Conservation (phyloP, 1,140 invertebrate species). For the Hyposmocoma kahamanoa region DNA sequence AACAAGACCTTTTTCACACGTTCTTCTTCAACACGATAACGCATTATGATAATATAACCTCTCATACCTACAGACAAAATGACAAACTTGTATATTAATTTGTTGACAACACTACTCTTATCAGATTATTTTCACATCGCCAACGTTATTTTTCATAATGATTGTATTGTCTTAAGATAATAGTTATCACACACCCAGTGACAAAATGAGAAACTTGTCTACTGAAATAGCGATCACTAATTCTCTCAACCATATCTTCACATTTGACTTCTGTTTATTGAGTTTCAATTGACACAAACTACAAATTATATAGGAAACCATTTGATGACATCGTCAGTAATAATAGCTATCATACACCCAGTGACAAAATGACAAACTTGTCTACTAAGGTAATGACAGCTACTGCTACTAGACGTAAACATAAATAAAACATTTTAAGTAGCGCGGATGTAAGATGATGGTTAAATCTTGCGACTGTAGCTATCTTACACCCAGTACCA, state of each 20-base stretch:
- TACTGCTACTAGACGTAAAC: background rate
- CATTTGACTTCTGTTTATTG: background rate
- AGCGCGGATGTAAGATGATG: too few relatives aligned
- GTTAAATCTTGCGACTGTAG: too few relatives aligned
- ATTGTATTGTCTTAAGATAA: background rate
- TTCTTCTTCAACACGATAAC: too few relatives aligned
- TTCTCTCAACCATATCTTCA: background rate
- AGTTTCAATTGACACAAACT: background rate
- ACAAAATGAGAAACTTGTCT: slow-evolving; percentile 17
- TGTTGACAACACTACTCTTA: slow-evolving; percentile 10
- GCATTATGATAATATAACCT: too few relatives aligned
- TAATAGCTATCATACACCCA: slow-evolving; percentile 18
- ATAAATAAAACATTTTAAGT: too few relatives aligned
- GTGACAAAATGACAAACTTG: slow-evolving; percentile 26
- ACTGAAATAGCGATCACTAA: slow-evolving; percentile 19
- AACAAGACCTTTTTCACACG: too few relatives aligned
- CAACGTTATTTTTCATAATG: background rate
- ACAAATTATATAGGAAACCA: background rate
- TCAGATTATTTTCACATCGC: background rate
- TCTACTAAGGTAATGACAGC: slow-evolving; percentile 21
- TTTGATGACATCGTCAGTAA: background rate
- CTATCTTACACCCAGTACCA: slow-evolving; percentile 38
- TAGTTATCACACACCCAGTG: slow-evolving; percentile 24
- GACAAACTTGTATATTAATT: slow-evolving; percentile 17
- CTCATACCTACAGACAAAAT: slow-evolving; percentile 35